A percentile compares a stretch with the other conserved stretches of the same genome.
These are phyloP conservation scores for Barbus barbus DNA, from an alignment of 2,113 vertebrate genomes.

Conservation along the genomic window DNA sequence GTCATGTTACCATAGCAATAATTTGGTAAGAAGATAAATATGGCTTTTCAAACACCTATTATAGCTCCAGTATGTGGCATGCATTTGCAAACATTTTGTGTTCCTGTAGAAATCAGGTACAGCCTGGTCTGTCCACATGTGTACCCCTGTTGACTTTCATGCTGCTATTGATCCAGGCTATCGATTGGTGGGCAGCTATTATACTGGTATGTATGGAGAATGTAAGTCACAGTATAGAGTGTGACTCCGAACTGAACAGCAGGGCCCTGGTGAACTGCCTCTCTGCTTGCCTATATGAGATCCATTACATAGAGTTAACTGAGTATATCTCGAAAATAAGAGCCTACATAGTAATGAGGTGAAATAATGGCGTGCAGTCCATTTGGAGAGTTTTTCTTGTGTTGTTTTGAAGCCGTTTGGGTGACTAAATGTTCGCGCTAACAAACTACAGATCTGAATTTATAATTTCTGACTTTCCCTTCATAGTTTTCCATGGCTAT, in stretches of 20 bases:
- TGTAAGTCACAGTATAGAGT: constrained; percentile 9
- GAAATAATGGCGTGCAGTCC: constrained; percentile 59
- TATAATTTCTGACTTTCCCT: constrained; percentile 57
- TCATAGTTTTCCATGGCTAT: constrained; percentile 38
- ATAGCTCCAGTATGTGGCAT: not conserved
- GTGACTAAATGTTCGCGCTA: constrained; percentile 55
- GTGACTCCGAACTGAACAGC: constrained; percentile 1
- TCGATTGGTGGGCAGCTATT: constrained; percentile 42
- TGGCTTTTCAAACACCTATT: not conserved
- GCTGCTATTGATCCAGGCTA: constrained; percentile 44
- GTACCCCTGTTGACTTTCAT: constrained; percentile 40
- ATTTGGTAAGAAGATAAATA: constrained; percentile 18
- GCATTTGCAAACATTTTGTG: not conserved
- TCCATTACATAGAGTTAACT: constrained; percentile 33
- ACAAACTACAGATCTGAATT: constrained; percentile 58
- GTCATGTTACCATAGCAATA: constrained; percentile 20
- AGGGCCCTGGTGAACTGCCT: not conserved
- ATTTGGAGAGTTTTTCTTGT: constrained; percentile 58
- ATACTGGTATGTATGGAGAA: constrained; percentile 31
- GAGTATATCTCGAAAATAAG: constrained; percentile 43
- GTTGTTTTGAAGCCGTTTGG: constrained; percentile 52
- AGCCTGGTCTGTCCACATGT: not conserved
- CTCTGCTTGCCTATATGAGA: constrained; percentile 41
- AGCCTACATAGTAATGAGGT: constrained; percentile 57
- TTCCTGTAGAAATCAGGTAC: not conserved